phyloP scores from a whole-genome alignment of 2,797 vertebrate species.

The Liparis tanakae region DNA sequence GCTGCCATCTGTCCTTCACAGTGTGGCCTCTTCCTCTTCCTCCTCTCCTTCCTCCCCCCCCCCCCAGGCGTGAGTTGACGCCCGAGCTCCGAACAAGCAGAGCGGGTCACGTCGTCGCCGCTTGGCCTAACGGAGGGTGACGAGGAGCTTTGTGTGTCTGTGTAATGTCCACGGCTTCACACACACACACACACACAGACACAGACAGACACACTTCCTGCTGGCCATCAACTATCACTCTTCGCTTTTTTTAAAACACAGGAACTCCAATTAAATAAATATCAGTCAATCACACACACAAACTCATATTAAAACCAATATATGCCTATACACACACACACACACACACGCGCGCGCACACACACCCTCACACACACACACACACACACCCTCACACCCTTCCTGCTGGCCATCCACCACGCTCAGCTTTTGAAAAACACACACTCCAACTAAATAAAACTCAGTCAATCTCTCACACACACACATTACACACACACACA shows the following conservation, averaged over 20 bases:
- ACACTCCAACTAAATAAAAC: no score
- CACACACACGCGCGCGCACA: no score
- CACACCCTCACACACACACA: not conserved
- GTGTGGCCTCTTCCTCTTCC: not conserved
- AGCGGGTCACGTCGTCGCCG: conserved; percentile 5
- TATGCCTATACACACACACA: no score
- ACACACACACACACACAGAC: no score
- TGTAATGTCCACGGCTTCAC: conserved; percentile 39
- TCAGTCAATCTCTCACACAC: not conserved
- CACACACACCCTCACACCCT: not conserved
- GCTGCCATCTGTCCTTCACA: not conserved
- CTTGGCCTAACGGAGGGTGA: conserved; percentile 15
- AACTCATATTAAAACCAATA: no score
- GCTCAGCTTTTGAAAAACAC: no score
- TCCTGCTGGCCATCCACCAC: no score
- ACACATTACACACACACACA: not conserved
- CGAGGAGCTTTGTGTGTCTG: conserved; percentile 27
- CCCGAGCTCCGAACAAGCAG: conserved; percentile 8
- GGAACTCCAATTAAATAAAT: no score
- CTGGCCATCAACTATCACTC: no score
- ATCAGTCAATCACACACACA: not conserved
- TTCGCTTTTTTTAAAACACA: no score
- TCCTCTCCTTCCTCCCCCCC: not conserved
- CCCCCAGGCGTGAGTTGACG: not conserved
- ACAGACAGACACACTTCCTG: conserved; percentile 1